These are phyloP conservation scores for Acipenser transmontanus DNA, from an alignment of 2,797 vertebrate species.

Conservation along the genomic window DNA sequence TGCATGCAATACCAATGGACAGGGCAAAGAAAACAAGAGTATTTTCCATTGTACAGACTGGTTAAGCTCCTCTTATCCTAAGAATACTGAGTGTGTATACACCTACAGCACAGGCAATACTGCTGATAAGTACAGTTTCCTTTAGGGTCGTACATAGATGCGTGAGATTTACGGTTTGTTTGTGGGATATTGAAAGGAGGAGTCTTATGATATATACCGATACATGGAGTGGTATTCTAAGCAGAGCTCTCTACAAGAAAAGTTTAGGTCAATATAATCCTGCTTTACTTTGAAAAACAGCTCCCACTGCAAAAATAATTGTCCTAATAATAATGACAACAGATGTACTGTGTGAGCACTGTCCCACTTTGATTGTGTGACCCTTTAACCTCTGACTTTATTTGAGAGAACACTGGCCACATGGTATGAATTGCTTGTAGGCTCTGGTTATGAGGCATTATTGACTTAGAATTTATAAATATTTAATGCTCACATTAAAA, in stretches of 20 bases:
- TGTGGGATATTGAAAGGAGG: slow-evolving; percentile 25
- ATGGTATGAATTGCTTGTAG: slow-evolving; percentile 46
- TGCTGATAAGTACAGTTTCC: slow-evolving; percentile 12
- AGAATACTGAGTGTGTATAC: slow-evolving; percentile 3
- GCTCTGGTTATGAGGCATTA: slow-evolving; percentile 54
- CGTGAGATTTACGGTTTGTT: slow-evolving; percentile 36
- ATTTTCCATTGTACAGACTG: no score
- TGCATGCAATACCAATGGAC: no score
- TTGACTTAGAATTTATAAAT: slow-evolving; percentile 70
- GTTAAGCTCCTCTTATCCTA: neutral
- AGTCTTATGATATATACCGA: slow-evolving; percentile 24
- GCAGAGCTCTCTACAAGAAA: slow-evolving; percentile 34
- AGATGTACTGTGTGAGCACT: slow-evolving; percentile 48
- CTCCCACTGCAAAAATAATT: slow-evolving; percentile 46
- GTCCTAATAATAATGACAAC: slow-evolving; percentile 61
- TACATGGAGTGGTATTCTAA: slow-evolving; percentile 23
- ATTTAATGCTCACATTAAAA: slow-evolving; percentile 75
- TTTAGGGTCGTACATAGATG: slow-evolving; percentile 18
- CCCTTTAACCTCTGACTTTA: slow-evolving; percentile 55
- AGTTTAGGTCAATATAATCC: slow-evolving; percentile 49
- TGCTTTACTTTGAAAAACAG: slow-evolving; percentile 61
- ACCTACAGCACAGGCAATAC: slow-evolving; percentile 2
- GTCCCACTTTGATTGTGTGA: slow-evolving; percentile 55
- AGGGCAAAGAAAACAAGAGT: no score
- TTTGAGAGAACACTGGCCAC: slow-evolving; percentile 48